Percentiles rank a stretch among this genome's conserved stretches.
Evolutionary conservation across 2,113 vertebrate species (phyloP).

Genomic region (Onychostruthus taczanowskii): DNA sequence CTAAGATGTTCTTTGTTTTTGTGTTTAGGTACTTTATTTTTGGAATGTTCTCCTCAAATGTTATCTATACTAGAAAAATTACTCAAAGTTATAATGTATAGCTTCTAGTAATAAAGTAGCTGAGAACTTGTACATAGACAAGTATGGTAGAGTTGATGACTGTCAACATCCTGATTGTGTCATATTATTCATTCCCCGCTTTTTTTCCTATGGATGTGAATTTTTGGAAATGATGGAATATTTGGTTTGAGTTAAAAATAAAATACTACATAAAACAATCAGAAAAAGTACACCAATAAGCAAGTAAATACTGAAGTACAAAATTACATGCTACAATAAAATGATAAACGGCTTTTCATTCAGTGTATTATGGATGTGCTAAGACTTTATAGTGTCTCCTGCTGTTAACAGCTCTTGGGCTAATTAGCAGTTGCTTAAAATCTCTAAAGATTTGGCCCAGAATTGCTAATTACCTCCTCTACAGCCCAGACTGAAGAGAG

Average conservation of each 20-base stretch:
- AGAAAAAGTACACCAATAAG: background rate
- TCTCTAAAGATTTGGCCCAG: background rate
- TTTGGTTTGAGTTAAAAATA: background rate
- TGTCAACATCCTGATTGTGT: background rate
- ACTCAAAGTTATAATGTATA: background rate
- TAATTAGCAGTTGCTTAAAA: constrained; percentile 29
- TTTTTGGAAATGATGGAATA: background rate
- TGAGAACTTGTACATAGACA: background rate
- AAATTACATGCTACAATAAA: background rate
- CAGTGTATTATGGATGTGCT: background rate
- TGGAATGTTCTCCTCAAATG: background rate
- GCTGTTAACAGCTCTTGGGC: background rate
- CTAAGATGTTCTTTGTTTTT: background rate
- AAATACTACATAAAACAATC: background rate
- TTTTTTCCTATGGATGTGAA: background rate
- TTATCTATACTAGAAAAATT: background rate
- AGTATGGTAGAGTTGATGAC: background rate
- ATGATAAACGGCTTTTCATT: background rate
- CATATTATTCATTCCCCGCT: background rate
- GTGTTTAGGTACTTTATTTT: background rate
- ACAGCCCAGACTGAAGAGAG: background rate
- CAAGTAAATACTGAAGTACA: background rate
- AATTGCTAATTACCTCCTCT: background rate
- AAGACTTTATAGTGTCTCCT: background rate
- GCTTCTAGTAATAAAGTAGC: background rate